Conservation (phyloP, 2,888 invertebrate genomes). For the Trichogramma evanescens region DNA sequence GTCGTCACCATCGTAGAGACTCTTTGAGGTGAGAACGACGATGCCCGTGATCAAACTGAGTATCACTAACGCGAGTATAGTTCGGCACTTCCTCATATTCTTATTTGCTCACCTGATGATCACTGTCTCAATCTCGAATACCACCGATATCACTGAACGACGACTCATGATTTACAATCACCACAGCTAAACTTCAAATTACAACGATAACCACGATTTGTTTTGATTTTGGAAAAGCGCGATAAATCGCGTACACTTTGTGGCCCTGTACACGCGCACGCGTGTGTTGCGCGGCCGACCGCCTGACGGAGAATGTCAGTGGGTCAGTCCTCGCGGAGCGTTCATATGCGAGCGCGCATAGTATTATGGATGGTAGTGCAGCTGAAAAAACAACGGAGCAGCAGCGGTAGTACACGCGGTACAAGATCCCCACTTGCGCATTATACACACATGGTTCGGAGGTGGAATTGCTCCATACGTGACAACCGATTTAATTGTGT, state of each 20-base stretch:
- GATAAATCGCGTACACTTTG: background rate
- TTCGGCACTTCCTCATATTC: slow-evolving; percentile 11
- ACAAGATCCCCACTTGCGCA: too few species aligned
- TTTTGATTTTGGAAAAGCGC: too few species aligned
- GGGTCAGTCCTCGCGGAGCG: slow-evolving; percentile 10
- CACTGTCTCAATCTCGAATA: background rate
- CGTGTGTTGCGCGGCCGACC: background rate
- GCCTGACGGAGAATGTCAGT: slow-evolving; percentile 15
- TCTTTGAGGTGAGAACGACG: slow-evolving; percentile 5
- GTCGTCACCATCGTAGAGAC: background rate
- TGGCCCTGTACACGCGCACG: background rate
- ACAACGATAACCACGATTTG: too few species aligned
- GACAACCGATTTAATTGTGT: too few species aligned
- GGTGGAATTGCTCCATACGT: too few species aligned
- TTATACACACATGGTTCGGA: too few species aligned
- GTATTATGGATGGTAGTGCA: too few species aligned
- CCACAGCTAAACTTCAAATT: background rate
- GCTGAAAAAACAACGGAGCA: too few species aligned
- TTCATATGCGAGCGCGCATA: background rate
- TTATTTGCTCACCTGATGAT: background rate
- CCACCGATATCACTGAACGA: too few species aligned
- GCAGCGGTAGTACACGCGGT: too few species aligned
- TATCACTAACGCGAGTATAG: background rate
- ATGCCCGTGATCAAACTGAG: slow-evolving; percentile 9
- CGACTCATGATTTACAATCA: background rate